A percentile compares a stretch with the other conserved stretches of the same genome.
Conservation (phyloP, 2,113 vertebrate genomes). For the Prunella fulvescens region DNA sequence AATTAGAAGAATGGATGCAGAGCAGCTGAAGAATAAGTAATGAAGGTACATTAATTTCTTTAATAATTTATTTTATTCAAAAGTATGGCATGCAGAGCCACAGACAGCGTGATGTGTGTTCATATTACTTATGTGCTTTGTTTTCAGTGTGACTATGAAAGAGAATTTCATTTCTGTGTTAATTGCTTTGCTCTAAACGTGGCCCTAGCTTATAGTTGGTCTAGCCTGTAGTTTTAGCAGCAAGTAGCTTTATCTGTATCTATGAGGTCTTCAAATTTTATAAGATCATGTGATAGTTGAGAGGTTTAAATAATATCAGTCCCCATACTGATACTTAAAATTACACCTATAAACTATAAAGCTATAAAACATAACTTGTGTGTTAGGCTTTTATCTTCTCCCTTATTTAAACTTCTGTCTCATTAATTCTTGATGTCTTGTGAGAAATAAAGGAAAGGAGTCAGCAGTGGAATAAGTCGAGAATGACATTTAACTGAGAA, state of each 20-base stretch:
- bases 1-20: constrained; percentile 32
- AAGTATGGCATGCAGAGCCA: neutral
- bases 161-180: neutral
- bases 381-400: neutral
- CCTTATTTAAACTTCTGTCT: constrained; percentile 14
- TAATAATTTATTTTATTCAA: constrained; percentile 27
- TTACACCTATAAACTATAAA: neutral
- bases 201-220: neutral
- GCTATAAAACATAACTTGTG: neutral
- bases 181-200: neutral
- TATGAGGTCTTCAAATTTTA: neutral
- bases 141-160: constrained; percentile 2
- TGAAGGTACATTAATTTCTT: constrained; percentile 8
- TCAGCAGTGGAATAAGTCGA: neutral
- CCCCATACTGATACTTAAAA: neutral
- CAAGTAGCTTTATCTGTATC: neutral
- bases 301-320: neutral
- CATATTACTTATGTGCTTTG: neutral
- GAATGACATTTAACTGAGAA: neutral
- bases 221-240: neutral
- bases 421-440: neutral
- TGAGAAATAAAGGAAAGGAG: neutral
- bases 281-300: neutral
- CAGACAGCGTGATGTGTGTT: neutral
- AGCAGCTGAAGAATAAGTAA: constrained; percentile 41